Conservation (phyloP, 2,888 invertebrate genomes). For the Drosophila atroscutellata region DNA sequence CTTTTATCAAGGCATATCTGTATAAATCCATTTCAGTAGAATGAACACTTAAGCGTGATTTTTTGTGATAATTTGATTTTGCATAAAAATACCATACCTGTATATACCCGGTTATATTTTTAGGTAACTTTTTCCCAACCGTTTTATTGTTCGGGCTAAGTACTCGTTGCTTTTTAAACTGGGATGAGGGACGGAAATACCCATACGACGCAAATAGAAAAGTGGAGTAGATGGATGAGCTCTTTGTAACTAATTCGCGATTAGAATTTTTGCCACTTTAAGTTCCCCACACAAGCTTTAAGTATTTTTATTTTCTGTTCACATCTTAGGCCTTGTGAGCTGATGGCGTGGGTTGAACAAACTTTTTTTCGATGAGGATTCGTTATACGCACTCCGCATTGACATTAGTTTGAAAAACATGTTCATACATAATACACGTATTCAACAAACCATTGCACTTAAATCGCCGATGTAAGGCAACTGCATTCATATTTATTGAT, state of each 20-base stretch:
- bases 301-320: neutral
- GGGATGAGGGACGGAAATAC: neutral
- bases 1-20: neutral
- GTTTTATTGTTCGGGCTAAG: neutral
- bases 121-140: neutral
- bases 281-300: neutral
- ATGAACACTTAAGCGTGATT: neutral
- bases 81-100: neutral
- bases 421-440: neutral
- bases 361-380: neutral
- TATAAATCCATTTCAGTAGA: neutral
- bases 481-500: slow-evolving; percentile 37
- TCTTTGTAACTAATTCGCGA: neutral
- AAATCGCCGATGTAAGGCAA: neutral
- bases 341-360: neutral
- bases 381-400: neutral
- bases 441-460: slow-evolving; percentile 20
- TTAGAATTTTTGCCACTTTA: neutral
- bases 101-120: neutral
- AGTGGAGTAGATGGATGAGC: neutral
- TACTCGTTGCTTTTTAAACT: neutral
- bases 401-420: neutral
- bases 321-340: neutral
- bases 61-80: neutral
- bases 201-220: neutral